Evolutionary conservation across 2,888 invertebrate species (phyloP).

Genomic region (Eupithecia insigniata): DNA sequence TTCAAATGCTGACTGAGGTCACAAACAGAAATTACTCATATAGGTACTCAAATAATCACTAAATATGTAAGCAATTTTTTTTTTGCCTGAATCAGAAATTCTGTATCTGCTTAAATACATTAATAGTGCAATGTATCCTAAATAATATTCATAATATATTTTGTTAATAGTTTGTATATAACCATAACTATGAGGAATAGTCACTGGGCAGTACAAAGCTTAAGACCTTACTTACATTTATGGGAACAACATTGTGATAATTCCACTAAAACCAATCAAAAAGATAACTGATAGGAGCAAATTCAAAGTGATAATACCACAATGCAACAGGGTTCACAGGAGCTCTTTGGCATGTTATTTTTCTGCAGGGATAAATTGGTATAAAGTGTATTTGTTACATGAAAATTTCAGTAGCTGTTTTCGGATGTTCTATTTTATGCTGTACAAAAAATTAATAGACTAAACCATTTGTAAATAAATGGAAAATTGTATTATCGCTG

Average conservation of each 20-base stretch:
- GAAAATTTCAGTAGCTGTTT: constrained; percentile 2
- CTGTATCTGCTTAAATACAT: too few species aligned
- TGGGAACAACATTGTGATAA: background rate
- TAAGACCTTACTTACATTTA: background rate
- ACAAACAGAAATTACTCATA: constrained; percentile 1
- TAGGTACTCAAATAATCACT: background rate
- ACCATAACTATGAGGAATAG: background rate
- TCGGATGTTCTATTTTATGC: background rate
- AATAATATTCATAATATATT: too few species aligned
- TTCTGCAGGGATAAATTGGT: background rate
- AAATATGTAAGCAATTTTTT: background rate
- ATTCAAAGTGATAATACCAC: background rate
- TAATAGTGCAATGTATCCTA: background rate
- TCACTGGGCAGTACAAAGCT: background rate
- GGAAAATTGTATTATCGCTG: background rate
- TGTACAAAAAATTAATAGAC: background rate
- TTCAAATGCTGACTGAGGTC: background rate
- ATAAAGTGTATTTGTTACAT: background rate
- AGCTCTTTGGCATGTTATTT: constrained; percentile 1
- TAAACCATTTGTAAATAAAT: constrained; percentile 3
- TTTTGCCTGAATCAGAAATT: background rate
- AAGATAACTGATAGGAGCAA: background rate
- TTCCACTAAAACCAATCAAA: background rate
- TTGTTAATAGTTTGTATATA: background rate
- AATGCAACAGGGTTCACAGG: background rate